Evolutionary conservation across 2,113 vertebrate genomes (phyloP), one percentile per base, ranked within the genome.

Genomic region (Vidua macroura): DNA sequence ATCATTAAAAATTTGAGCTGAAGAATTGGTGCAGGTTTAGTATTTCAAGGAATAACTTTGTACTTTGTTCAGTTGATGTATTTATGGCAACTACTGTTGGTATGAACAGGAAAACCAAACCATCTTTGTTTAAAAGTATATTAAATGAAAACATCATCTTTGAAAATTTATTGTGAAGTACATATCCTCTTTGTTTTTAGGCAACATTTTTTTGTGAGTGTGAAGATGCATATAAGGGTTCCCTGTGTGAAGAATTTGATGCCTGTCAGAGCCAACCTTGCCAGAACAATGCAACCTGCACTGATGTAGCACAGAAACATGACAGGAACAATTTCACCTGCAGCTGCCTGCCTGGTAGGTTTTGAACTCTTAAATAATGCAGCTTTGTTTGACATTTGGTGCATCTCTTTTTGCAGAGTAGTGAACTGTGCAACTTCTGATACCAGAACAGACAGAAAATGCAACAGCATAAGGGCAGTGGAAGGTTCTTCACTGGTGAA

Each of bases 161-260:
- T 52, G 44, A 92, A 58, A 62, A n/a, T 28, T 35, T 48, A 4
- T 21, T 69, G 13, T 81, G 64, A 89, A 52, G 11, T 30, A 24
- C 11, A 4, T 28, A 9, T 10, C 15, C 13, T 91, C 11, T 87
- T 96, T 93, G n/a, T 73, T 97, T 93, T 43, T 25, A 99, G 99
- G 98, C 97, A 92, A 98, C 98, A 1, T 99, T 99, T 97, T 99
- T 98, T 96, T 99, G 99, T 23, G 97, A 98, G 85, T 99, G 99
- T 6, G 98, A 99, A 44, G 98, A 98, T 27, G 96, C 97, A 17
- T 99, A 99, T 60, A 97, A 96, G 16, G 99, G 99, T 5, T 97
- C 98, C 58, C 98, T 98, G 96, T 99, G 99, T 78, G 99, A 99
- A 95, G 99, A 99, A 94, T 99, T 98, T 33, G 98, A 99, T 8